phyloP scores from a whole-genome alignment of 2,797 vertebrate genomes.

The Melanotaenia pygmaea region DNA sequence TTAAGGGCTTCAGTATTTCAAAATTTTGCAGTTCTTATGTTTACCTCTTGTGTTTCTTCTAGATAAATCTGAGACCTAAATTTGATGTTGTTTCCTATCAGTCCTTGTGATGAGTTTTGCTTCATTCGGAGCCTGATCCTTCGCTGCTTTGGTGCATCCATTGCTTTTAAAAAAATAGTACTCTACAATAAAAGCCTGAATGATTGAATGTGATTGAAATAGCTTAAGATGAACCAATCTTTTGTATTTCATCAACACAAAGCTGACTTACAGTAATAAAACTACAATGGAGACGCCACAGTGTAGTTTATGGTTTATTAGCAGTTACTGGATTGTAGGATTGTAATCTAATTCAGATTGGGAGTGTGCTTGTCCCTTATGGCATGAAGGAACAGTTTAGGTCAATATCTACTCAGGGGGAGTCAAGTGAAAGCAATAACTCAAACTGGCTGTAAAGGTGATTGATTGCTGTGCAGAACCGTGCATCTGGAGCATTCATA shows the following conservation, averaged over 20 bases:
- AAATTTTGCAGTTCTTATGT: neutral
- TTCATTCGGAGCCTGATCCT: neutral
- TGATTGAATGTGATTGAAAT: neutral
- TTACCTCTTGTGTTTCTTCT: neutral
- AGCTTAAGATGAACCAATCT: constrained; percentile 6
- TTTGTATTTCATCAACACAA: neutral
- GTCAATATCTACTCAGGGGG: constrained; percentile 69
- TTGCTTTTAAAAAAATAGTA: neutral
- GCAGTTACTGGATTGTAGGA: constrained; percentile 14
- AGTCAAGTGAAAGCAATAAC: constrained; percentile 75
- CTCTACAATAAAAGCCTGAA: neutral
- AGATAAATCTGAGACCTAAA: neutral
- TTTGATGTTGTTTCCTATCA: neutral
- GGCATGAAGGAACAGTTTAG: constrained; percentile 34
- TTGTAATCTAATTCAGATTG: constrained; percentile 34
- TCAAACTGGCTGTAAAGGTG: constrained; percentile 70
- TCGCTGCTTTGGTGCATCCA: neutral
- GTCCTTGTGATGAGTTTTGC: neutral
- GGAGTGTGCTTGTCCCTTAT: constrained; percentile 10
- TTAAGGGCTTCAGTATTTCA: neutral
- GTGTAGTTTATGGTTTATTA: constrained; percentile 7
- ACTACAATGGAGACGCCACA: neutral
- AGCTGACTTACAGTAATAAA: constrained; percentile 4
- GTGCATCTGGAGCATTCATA: constrained; percentile 58
- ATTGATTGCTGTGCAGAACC: constrained; percentile 63